Base-by-base conservation (phyloP, 2,113 vertebrate species). In the Heterochromis multidens region DNA sequence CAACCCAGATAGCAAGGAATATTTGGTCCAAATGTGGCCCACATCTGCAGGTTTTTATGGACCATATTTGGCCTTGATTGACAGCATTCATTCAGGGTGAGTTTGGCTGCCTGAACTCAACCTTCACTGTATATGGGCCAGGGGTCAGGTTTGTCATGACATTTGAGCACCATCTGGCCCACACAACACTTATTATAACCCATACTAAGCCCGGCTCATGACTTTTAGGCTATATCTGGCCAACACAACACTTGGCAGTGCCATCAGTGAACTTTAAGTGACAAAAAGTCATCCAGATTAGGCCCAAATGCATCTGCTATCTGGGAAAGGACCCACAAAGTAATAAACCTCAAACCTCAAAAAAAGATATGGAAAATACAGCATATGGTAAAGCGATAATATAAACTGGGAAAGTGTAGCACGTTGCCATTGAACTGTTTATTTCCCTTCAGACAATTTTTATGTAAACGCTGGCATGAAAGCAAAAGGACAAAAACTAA, bases 291-390 rank as follows among this genome's bases (percentile, higher is more conserved):
- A n/a, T 54, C 46, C 19, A 33, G 25, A 74, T 74, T 52, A 31
- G 2, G 46, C 46, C 70, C 70, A 54, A 74, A 74, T 54, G 46
- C 11, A n/a, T 74, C 46, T 52, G 6, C 70, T 74, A 74, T 74
- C 70, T 74, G 70, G 21, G 70, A 33, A 91, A 83, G 59, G 60
- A 87, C 59, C 80, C 77, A 56, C 56, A 60, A 62, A 82, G 79
- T 76, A 76, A 79, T 27, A 56, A 83, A 78, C 46, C 77, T 83
- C 40, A 84, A 62, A 63, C 58, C 79, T 87, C 52, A 82, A 63
- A 49, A 70, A 85, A 88, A 91, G 93, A 92, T 92, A 93, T 93
- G 91, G 82, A 91, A 86, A 88, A 90, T 83, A 85, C 84, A 92
- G 90, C 70, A 74, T 85, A 85, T 90, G 91, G 87, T 81, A 85